Evolutionary conservation across 2,888 invertebrate genomes (phyloP).

Genomic region (Netelia virgata): DNA sequence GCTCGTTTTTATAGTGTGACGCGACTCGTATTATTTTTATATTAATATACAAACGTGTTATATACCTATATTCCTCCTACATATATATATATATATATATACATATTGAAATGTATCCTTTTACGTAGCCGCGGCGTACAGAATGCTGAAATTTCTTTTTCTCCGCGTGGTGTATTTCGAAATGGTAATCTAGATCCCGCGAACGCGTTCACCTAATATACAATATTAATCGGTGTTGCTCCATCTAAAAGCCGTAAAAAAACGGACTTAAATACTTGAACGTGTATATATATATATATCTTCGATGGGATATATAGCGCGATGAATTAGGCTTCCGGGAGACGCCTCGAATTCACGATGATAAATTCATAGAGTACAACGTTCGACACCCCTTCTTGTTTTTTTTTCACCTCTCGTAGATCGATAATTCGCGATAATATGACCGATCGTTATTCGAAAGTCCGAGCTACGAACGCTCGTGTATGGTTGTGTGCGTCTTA

Average conservation of each 20-base stretch:
- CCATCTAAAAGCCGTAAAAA: conserved; percentile 24
- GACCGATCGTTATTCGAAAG: conserved; percentile 18
- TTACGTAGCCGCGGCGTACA: conserved; percentile 40
- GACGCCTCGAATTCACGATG: conserved; percentile 5
- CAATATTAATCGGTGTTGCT: conserved; percentile 39
- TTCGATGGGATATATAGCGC: background rate
- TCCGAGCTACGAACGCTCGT: background rate
- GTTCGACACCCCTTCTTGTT: conserved; percentile 10
- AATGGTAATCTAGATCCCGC: conserved; percentile 45
- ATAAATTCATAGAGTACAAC: conserved; percentile 3
- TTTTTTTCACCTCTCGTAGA: conserved; percentile 1
- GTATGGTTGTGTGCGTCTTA: background rate
- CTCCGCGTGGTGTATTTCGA: conserved; percentile 12
- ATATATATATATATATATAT: background rate
- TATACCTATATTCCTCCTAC: conserved; percentile 9
- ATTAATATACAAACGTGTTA: conserved; percentile 29
- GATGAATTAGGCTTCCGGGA: background rate
- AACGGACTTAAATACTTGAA: background rate
- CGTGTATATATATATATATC: background rate
- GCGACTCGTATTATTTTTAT: conserved; percentile 45
- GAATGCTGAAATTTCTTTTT: conserved; percentile 41
- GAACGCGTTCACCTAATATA: conserved; percentile 7
- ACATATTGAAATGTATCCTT: conserved; percentile 4
- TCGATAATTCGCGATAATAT: conserved; percentile 41
- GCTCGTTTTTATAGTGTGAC: conserved; percentile 45